A percentile compares a stretch with the other conserved stretches of the same genome.
Evolutionary conservation across 1,140 invertebrate species (phyloP).

Genomic region (Apis dorsata): DNA sequence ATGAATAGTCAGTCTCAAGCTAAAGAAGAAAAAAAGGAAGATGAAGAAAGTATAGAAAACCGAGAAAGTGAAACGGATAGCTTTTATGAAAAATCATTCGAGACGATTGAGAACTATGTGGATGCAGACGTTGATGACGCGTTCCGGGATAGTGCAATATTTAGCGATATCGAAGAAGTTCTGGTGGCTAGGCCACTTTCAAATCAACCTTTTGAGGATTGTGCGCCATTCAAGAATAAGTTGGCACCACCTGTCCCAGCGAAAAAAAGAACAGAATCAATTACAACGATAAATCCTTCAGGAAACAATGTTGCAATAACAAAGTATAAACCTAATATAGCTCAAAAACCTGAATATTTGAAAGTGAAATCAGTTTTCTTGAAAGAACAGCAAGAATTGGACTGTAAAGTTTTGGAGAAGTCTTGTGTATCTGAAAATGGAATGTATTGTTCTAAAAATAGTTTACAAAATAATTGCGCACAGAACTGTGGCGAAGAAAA

Average conservation of each 20-base stretch:
- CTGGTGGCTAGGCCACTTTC: constrained; percentile 42
- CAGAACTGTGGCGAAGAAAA: constrained; percentile 40
- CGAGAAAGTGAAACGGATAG: constrained; percentile 82
- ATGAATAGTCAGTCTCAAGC: background rate
- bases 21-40: constrained; percentile 34
- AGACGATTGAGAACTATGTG: constrained; percentile 85
- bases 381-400: constrained; percentile 20
- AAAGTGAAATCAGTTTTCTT: constrained; percentile 51
- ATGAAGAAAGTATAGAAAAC: constrained; percentile 51
- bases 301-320: background rate
- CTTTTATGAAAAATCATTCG: constrained; percentile 88
- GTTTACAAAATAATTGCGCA: constrained; percentile 18
- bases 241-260: constrained; percentile 75
- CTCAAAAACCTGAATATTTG: constrained; percentile 71
- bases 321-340: constrained; percentile 60
- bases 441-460: background rate
- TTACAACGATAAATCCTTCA: background rate
- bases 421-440: background rate
- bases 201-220: constrained; percentile 2
- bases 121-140: constrained; percentile 82
- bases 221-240: constrained; percentile 58
- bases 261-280: constrained; percentile 60
- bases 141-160: constrained; percentile 91
- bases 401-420: constrained; percentile 17
- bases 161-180: constrained; percentile 86